Percentiles rank a stretch among this genome's conserved stretches.
Conservation (phyloP, 1,140 invertebrate genomes). For the Calosoma granatense region DNA sequence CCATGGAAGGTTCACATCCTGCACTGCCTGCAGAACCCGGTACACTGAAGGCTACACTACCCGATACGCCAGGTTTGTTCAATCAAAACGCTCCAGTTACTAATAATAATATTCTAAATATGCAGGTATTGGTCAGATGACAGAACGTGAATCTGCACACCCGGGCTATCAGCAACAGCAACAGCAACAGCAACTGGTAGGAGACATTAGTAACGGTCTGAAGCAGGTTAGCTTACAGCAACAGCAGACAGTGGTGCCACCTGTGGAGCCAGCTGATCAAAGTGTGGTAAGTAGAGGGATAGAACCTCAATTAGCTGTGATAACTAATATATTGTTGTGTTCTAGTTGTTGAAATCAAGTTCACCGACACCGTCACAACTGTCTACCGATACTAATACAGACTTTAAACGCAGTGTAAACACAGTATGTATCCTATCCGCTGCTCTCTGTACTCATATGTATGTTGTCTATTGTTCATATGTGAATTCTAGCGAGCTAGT, state of each 20-base stretch:
- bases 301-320: no score
- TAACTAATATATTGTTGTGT: constrained; percentile 10
- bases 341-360: constrained; percentile 5
- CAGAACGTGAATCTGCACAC: constrained; percentile 84
- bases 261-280: background rate
- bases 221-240: constrained; percentile 9
- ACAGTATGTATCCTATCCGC: constrained; percentile 15
- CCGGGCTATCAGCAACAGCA: constrained; percentile 37
- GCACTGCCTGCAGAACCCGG: constrained; percentile 83
- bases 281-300: background rate
- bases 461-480: constrained; percentile 3
- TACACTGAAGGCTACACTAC: constrained; percentile 79
- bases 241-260: constrained; percentile 7
- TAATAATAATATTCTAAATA: constrained; percentile 24
- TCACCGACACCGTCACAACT: background rate
- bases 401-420: constrained; percentile 11
- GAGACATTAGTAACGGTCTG: constrained; percentile 17
- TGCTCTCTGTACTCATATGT: constrained; percentile 7
- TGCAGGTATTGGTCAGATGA: constrained; percentile 91
- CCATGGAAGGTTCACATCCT: constrained; percentile 77
- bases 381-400: background rate
- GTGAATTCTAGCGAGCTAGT: constrained; percentile 35
- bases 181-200: constrained; percentile 23
- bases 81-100: constrained; percentile 23
- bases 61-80: constrained; percentile 65